phyloP scores from a whole-genome alignment of 1,140 invertebrate species.

The Brachionus paranguensis region DNA sequence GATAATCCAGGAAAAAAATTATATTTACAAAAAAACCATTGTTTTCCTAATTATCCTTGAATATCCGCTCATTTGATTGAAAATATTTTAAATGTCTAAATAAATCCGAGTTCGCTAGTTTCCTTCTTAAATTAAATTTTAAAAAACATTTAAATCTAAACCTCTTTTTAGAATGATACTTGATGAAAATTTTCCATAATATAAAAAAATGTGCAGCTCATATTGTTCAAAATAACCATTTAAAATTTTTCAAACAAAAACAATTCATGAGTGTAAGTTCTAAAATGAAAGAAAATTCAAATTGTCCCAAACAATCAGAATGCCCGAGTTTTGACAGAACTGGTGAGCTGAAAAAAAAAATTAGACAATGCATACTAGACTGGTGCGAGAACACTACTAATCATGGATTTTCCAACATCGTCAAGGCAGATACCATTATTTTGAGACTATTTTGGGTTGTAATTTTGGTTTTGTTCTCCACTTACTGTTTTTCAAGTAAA shows the following conservation, averaged over 20 bases:
- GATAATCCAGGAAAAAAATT: not conserved
- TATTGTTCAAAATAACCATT: not conserved
- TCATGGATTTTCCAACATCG: conserved; percentile 11
- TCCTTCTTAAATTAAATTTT: not conserved
- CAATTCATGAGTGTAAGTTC: no score
- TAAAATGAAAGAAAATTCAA: not conserved
- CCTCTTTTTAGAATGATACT: not conserved
- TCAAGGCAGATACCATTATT: not conserved
- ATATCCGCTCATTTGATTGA: not conserved
- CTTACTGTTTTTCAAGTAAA: conserved; percentile 26
- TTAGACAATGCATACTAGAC: not conserved
- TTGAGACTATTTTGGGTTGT: not conserved
- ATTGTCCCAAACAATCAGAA: not conserved
- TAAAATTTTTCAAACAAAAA: not conserved
- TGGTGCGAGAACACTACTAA: conserved; percentile 13
- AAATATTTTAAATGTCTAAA: not conserved
- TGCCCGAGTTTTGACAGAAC: not conserved
- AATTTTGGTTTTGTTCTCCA: not conserved
- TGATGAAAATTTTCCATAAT: not conserved
- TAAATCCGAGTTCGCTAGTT: not conserved
- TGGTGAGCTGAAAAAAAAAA: not conserved
- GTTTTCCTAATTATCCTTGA: not conserved
- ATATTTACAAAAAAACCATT: not conserved
- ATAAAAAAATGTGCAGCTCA: no score
- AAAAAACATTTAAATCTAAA: not conserved